Evolutionary conservation across 2,888 invertebrate genomes (phyloP), one percentile per base, ranked within the genome.

Genomic region (Bellardia pandia): DNA sequence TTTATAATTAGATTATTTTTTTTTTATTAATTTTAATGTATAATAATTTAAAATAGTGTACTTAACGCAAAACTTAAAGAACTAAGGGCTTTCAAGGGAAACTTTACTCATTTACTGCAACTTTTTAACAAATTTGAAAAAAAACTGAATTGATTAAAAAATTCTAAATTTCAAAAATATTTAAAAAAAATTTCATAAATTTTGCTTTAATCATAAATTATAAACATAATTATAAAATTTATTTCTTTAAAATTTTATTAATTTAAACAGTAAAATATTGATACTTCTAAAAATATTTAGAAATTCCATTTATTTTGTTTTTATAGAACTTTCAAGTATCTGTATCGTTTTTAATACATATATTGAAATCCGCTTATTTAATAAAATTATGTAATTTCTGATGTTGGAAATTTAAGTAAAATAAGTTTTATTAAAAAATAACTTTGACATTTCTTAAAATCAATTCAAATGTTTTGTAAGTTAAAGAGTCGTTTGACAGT

Each of bases 271-370:
- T 58, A 81, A 69, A 64, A 85, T 86, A 86, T 74, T 88, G 75
- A 58, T 81, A 88, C 83, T 82, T 88, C 86, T 86, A 71, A 51
- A 58, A 68, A 78, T 83, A 3, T 74, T 64, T 40, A 60, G 66
- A 66, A 64, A 53, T 76, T 51, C 16, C 58, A 64, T 40, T 23
- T 66, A 53, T 76, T 76, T 51, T 76, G 62, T 30, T 76, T 76
- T 33, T 14, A 30, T 23, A 23, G 7, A 23, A 56, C 2, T 56
- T 56, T 23, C 9, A 9, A 9, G 37, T 6, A 37, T 37, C 6
- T 5, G 37, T 4, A n/a, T 51, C 11, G 23, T 23, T 23, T 51
- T 51, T 2, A 11, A 51, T 0, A 23, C 53, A 6, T 53, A 40
- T 42, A 7, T 56, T 23, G n/a, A n/a, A n/a, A 4, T 23, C 0